phyloP scores from a whole-genome alignment of 2,797 vertebrate genomes.

The Hydrolagus colliei region DNA sequence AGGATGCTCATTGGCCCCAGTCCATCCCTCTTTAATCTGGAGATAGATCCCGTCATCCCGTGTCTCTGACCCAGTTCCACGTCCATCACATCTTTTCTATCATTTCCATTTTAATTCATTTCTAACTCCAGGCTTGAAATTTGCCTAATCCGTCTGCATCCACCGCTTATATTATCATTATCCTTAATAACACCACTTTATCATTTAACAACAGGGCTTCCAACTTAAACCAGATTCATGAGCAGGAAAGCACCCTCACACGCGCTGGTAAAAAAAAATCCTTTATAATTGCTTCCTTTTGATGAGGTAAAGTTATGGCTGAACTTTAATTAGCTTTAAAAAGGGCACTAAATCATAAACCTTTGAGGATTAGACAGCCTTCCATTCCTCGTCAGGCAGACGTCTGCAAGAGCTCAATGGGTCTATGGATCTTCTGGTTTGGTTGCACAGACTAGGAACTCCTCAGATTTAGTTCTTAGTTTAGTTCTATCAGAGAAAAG shows the following conservation, averaged over 20 bases:
- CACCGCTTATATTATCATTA: neutral
- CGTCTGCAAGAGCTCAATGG: too few species aligned
- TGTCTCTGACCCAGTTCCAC: neutral
- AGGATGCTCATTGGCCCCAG: neutral
- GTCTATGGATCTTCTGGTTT: too few species aligned
- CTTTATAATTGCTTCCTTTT: neutral
- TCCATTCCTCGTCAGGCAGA: neutral
- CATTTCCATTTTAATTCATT: neutral
- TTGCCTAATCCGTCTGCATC: neutral
- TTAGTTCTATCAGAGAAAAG: too few species aligned
- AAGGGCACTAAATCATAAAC: neutral
- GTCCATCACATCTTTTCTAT: neutral
- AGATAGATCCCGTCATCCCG: neutral
- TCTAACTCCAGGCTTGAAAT: neutral
- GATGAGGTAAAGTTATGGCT: neutral
- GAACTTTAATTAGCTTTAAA: neutral
- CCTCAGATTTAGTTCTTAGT: too few species aligned
- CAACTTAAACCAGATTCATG: neutral
- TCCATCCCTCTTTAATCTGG: too few species aligned
- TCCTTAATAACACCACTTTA: neutral
- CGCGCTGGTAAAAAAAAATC: neutral
- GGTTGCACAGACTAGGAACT: too few species aligned
- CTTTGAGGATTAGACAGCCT: neutral
- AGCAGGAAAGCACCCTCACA: neutral
- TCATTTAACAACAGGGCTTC: slow-evolving; percentile 14